Conservation (phyloP, 1,140 invertebrate genomes). For the Andrena cerasifolii region DNA sequence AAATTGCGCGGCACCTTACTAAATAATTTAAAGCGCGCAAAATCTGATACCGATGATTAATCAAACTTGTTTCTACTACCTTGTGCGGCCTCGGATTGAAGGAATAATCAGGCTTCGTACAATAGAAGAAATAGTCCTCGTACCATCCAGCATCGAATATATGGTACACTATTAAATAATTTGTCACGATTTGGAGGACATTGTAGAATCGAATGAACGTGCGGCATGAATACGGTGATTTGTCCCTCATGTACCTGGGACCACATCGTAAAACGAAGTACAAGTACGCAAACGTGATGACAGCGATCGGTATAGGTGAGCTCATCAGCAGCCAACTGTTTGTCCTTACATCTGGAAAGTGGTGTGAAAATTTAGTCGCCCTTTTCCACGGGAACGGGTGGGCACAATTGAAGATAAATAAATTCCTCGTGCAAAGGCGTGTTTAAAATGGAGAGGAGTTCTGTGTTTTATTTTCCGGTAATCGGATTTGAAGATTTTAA, state of each 20-base stretch:
- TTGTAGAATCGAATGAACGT: slow-evolving; percentile 84
- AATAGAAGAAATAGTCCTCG: slow-evolving; percentile 9
- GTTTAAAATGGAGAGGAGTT: no score
- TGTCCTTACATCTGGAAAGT: slow-evolving; percentile 78
- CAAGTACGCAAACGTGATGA: slow-evolving; percentile 80
- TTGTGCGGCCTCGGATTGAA: neutral
- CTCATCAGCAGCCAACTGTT: slow-evolving; percentile 83
- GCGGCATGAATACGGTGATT: slow-evolving; percentile 84
- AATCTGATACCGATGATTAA: no score
- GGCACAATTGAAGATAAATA: no score
- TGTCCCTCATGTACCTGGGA: slow-evolving; percentile 84
- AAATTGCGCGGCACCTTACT: neutral
- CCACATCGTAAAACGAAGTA: slow-evolving; percentile 81
- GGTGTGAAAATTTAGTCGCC: no score
- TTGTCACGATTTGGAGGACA: slow-evolving; percentile 82
- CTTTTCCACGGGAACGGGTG: no score
- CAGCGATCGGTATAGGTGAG: slow-evolving; percentile 79
- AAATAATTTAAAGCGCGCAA: no score
- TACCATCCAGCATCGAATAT: slow-evolving; percentile 18
- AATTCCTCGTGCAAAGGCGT: no score
- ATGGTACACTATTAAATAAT: slow-evolving; percentile 79
- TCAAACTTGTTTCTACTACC: slow-evolving; percentile 5
- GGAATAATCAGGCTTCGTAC: neutral
- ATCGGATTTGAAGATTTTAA: no score
- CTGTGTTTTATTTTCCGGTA: no score